Evolutionary conservation across 2,113 vertebrate species (phyloP), one percentile per base, ranked within the genome.

Genomic region (Tapirus terrestris): DNA sequence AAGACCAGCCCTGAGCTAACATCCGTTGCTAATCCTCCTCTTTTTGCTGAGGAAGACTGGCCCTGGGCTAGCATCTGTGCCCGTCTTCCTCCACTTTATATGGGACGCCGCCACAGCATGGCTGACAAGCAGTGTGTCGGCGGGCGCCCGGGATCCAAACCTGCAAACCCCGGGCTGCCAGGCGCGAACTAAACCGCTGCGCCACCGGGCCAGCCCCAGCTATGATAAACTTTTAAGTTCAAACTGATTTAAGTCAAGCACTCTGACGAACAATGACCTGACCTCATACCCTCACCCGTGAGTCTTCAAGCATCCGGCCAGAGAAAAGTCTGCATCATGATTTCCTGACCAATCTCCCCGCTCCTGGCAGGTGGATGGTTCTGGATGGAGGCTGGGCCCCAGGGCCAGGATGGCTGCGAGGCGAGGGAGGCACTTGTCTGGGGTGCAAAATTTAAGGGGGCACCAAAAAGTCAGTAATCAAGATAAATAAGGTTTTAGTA

Each of bases 271-370:
- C 12, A 31, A n/a, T 3, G 8, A 17, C 3, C 21, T 11, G 27
- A 29, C 36, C 36, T 9, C 23, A 12, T 6, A 23, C 8, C 3
- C 5, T 6, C 10, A 25, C 17, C 21, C 10, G 14, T 0, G 0
- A 1, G 6, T 60, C 31, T 13, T 33, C 39, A 18, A 58, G 39
- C 17, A 3, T 9, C 18, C 3, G 17, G 48, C 61, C 13, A 20
- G 23, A 16, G 80, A 39, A 23, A 48, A 70, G 53, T 25, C 3
- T 21, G 31, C 2, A 2, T 0, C 0, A 2, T 13, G 39, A 36
- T 8, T 7, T 33, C 39, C 39, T 18, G 39, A 8, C 20, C 1
- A 0, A 1, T 11, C 31, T 81, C 33, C 39, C 17, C 31, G 68
- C 11, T 60, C 8, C 60, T 12, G 23, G 93, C 4, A 1, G 36